Percentiles rank a stretch among this genome's conserved stretches.
These are phyloP conservation scores for Mixornis gularis DNA, from an alignment of 2,113 vertebrate genomes.

Conservation along the genomic window DNA sequence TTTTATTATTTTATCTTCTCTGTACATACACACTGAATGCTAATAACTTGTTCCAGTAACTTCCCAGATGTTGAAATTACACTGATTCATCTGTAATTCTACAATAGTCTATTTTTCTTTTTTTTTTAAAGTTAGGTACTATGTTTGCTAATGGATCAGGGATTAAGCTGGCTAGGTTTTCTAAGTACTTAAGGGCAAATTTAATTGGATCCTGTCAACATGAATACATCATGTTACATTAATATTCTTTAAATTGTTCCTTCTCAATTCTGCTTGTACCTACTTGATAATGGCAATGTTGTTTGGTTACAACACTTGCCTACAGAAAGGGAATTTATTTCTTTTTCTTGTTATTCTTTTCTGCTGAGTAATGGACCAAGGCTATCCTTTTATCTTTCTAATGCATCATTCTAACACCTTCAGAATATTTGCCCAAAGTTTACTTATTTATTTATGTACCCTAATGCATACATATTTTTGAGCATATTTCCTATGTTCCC, in stretches of 20 bases:
- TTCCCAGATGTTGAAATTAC: background rate
- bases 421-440: background rate
- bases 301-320: background rate
- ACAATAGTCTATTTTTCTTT: background rate
- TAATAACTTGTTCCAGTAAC: background rate
- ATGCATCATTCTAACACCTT: background rate
- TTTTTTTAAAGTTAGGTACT: background rate
- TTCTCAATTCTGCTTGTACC: background rate
- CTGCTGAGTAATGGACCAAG: background rate
- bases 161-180: background rate
- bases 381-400: background rate
- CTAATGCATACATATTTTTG: background rate
- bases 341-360: background rate
- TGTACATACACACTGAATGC: background rate
- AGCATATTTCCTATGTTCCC: background rate
- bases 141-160: background rate
- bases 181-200: conserved; percentile 16
- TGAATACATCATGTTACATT: background rate
- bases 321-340: background rate
- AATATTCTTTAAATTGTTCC: background rate
- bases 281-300: background rate
- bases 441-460: background rate
- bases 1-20: background rate
- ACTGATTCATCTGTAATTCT: background rate
- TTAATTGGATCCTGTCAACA: conserved; percentile 22